Evolutionary conservation across 2,888 invertebrate genomes (phyloP), one percentile per base, ranked within the genome.

Genomic region (Ectemnius cavifrons): DNA sequence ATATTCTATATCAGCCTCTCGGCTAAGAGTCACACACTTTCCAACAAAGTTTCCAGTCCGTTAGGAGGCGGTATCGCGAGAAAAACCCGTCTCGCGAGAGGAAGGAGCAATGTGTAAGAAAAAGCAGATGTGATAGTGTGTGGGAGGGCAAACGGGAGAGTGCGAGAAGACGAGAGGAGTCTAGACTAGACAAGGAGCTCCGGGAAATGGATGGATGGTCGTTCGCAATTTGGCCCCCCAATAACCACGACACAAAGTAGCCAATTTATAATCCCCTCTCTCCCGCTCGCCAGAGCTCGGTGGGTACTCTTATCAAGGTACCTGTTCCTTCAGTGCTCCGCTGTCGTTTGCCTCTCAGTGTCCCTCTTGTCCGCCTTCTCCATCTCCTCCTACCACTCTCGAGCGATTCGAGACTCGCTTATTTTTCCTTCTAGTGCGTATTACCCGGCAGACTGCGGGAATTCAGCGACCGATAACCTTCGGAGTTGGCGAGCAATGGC

Each of bases 201-300:
- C 73, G 65, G 79, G 77, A 85, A 85, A 84, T 85, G 81, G 85
- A 86, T 86, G 82, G 83, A 78, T 80, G 83, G 84, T 82, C 82
- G 86, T 85, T 86, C 82, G 85, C 85, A 83, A 87, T 85, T 87
- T 83, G 84, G 81, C 83, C 81, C 83, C 82, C 84, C 85, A 85
- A 86, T 85, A 86, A 87, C 86, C 84, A 81, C 84, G 86, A 82
- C 81, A 81, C 81, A 81, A 86, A 86, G 84, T 82, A 83, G 85
- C 84, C 85, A 84, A 86, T 86, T 85, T 85, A 86, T 86, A 85
- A 86, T 85, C 86, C 81, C 76, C 82, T 83, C 69, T 76, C 80
- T 61, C 72, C 70, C 74, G 57, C 62, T 56, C 47, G 18, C 20
- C 27, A 14, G 45, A 37, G 47, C 57, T 45, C 64, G 65, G 63